Conservation (phyloP, 2,797 vertebrate genomes). For the Microhierax caerulescens region DNA sequence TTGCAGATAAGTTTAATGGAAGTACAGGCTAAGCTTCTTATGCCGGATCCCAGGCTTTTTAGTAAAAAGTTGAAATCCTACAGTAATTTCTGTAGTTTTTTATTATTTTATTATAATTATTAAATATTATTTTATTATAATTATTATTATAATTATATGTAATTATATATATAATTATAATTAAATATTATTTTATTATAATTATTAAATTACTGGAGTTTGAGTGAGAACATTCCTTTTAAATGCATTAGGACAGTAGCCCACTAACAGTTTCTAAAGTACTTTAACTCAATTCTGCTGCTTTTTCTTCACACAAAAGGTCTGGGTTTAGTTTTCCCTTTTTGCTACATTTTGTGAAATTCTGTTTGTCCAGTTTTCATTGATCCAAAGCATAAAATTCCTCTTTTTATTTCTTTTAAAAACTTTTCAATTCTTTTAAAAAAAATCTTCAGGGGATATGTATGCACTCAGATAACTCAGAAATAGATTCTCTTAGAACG, state of each 20-base stretch:
- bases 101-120: too few relatives aligned
- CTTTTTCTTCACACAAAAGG: not conserved
- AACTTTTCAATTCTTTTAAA: not conserved
- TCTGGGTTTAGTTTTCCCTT: not conserved
- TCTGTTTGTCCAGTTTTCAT: constrained; percentile 32
- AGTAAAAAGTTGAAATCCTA: not conserved
- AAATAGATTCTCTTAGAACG: constrained; percentile 38
- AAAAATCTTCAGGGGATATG: not conserved
- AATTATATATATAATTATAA: too few relatives aligned
- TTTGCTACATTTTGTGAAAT: not conserved
- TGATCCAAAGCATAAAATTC: not conserved
- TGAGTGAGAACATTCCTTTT: not conserved
- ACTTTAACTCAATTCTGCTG: not conserved
- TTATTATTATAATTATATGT: too few relatives aligned
- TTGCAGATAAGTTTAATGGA: not conserved
- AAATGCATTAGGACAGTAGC: not conserved
- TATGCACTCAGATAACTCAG: not conserved
- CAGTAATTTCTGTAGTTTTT: not conserved
- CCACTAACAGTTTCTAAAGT: not conserved
- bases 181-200: too few relatives aligned
- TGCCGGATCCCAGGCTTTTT: not conserved
- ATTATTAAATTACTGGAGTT: not conserved
- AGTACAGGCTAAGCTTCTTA: not conserved
- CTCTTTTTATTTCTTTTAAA: not conserved
- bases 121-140: too few relatives aligned